These are phyloP conservation scores for Drosophila peninsularis DNA, from an alignment of 2,888 invertebrate genomes.

Conservation along the genomic window DNA sequence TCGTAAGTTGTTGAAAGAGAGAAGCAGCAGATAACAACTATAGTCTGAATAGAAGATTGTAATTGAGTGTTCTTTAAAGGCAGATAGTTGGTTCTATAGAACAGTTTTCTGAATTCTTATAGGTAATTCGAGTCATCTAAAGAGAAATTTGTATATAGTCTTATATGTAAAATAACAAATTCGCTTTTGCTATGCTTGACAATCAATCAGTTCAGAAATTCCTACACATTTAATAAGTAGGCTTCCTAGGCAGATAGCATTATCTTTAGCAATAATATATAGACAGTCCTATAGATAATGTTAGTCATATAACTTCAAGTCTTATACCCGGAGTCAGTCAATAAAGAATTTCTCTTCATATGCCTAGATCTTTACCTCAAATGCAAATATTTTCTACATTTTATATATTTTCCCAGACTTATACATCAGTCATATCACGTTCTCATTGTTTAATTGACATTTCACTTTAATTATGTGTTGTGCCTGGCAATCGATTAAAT, in stretches of 20 bases:
- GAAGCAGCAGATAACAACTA: not conserved
- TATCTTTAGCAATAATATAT: not conserved
- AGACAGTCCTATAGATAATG: not conserved
- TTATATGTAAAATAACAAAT: no score
- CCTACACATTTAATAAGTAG: not conserved
- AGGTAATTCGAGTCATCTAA: not conserved
- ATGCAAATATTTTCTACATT: not conserved
- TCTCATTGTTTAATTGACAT: not conserved
- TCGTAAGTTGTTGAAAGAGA: not conserved
- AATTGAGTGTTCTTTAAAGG: not conserved
- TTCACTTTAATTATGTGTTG: constrained; percentile 6
- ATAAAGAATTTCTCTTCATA: not conserved
- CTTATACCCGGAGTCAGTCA: not conserved
- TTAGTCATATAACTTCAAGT: not conserved
- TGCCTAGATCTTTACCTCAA: not conserved
- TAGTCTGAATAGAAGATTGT: no score
- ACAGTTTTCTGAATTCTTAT: not conserved
- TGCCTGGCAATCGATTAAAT: constrained; percentile 3
- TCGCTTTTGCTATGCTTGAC: not conserved
- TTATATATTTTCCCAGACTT: not conserved
- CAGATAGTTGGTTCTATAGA: not conserved
- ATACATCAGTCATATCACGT: not conserved
- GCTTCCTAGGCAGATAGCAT: not conserved
- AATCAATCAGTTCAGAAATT: not conserved
- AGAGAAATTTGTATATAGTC: no score